These are phyloP conservation scores for Globia sparganii DNA, from an alignment of 2,888 invertebrate genomes.

Conservation along the genomic window DNA sequence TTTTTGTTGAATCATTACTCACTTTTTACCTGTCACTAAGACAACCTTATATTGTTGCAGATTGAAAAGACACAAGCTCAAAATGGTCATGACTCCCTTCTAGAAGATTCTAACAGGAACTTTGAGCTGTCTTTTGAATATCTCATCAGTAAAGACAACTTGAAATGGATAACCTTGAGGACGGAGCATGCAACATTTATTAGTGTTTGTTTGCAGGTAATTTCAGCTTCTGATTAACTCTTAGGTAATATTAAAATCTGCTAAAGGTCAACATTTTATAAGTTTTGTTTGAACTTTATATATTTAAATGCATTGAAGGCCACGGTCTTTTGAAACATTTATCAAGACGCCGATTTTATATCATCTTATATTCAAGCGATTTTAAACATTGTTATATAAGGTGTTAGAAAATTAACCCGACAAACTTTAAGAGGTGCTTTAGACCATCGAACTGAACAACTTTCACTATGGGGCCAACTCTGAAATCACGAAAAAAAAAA, in stretches of 20 bases:
- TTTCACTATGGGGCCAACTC: too few relatives aligned
- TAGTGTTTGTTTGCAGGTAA: slow-evolving; percentile 96
- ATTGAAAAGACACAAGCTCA: slow-evolving; percentile 77
- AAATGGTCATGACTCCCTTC: slow-evolving; percentile 83
- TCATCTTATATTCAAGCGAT: background rate
- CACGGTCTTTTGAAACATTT: background rate
- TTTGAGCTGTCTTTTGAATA: slow-evolving; percentile 98
- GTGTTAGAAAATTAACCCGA: too few relatives aligned
- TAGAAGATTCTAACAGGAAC: slow-evolving; percentile 86
- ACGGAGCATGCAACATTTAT: slow-evolving; percentile 98
- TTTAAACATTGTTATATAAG: too few relatives aligned
- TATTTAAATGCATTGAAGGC: background rate
- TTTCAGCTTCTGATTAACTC: background rate
- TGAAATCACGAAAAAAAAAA: too few relatives aligned
- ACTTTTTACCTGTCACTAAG: background rate
- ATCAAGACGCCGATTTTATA: background rate
- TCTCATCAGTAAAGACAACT: slow-evolving; percentile 96
- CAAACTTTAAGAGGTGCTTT: too few relatives aligned
- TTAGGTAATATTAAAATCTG: background rate
- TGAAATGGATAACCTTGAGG: slow-evolving; percentile 98
- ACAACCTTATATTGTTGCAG: slow-evolving; percentile 69
- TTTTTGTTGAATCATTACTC: slow-evolving; percentile 9
- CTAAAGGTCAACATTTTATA: slow-evolving; percentile 28
- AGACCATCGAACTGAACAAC: too few relatives aligned
- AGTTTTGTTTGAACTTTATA: background rate